Conservation (phyloP, 2,888 invertebrate species). For the Spisula solida region DNA sequence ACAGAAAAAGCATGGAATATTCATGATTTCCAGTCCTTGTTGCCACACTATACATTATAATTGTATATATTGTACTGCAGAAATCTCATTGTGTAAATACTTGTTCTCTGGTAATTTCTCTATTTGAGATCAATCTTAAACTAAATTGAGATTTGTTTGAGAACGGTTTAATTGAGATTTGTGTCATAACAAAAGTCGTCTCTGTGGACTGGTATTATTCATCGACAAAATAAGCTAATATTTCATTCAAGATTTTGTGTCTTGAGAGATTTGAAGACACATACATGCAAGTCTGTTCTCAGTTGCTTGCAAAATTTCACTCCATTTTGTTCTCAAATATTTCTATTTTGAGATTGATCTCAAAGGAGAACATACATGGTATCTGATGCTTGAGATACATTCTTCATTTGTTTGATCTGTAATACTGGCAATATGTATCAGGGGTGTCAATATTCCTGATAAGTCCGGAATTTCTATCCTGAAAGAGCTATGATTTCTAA, state of each 20-base stretch:
- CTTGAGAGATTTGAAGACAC: too few species aligned
- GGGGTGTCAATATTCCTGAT: too few species aligned
- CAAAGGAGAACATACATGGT: neutral
- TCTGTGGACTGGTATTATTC: neutral
- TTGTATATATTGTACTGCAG: neutral
- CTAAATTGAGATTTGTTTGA: too few species aligned
- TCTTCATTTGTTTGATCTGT: neutral
- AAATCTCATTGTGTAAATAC: conserved; percentile 1
- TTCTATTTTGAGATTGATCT: neutral
- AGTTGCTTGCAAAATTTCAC: too few species aligned
- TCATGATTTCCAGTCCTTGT: too few species aligned
- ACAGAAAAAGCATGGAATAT: too few species aligned
- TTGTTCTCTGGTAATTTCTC: neutral
- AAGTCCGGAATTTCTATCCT: too few species aligned
- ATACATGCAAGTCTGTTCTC: too few species aligned
- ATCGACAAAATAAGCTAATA: too few species aligned
- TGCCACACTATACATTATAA: too few species aligned
- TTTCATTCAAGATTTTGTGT: neutral
- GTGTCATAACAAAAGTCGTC: neutral
- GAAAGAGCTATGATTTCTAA: too few species aligned
- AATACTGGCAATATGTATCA: neutral
- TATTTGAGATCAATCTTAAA: neutral
- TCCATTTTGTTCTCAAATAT: neutral
- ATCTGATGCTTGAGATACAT: neutral
- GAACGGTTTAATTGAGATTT: too few species aligned